These are phyloP conservation scores for Lithophane ornitopus DNA, from an alignment of 2,888 invertebrate species.

Conservation along the genomic window DNA sequence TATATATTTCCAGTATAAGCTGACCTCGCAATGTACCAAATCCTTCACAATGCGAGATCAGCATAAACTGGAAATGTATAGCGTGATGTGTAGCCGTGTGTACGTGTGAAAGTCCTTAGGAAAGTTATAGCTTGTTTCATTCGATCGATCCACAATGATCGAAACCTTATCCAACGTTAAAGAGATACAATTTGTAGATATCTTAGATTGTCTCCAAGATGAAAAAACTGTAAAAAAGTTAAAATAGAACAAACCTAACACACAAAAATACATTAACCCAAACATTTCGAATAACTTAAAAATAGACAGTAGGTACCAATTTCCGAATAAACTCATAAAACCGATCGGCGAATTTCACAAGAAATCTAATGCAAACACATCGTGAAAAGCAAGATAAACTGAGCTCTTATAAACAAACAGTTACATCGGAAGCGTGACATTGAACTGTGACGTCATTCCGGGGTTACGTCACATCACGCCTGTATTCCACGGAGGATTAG, in stretches of 20 bases:
- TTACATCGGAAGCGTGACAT: conserved; percentile 56
- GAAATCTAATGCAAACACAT: conserved; percentile 51
- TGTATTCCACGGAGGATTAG: neutral
- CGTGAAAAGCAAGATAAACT: conserved; percentile 54
- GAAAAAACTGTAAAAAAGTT: neutral
- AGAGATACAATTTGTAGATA: conserved; percentile 10
- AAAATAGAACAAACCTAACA: neutral
- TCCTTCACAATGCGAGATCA: no score
- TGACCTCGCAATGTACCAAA: no score
- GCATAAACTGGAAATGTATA: no score
- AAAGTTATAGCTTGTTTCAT: conserved; percentile 9
- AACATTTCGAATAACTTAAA: conserved; percentile 25
- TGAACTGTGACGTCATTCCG: conserved; percentile 44
- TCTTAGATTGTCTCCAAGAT: neutral
- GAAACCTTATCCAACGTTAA: neutral
- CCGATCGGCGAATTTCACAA: conserved; percentile 58
- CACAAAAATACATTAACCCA: conserved; percentile 6
- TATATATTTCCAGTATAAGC: no score
- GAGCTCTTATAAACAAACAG: conserved; percentile 56
- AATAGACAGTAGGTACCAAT: conserved; percentile 43
- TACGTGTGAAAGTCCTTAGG: neutral
- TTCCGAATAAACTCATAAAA: conserved; percentile 55
- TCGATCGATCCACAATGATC: neutral
- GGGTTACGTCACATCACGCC: conserved; percentile 25
- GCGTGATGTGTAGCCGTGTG: no score